Percentiles rank a stretch among this genome's conserved stretches.
Conservation (phyloP, 2,113 vertebrate species). For the Hipposideros armiger region DNA sequence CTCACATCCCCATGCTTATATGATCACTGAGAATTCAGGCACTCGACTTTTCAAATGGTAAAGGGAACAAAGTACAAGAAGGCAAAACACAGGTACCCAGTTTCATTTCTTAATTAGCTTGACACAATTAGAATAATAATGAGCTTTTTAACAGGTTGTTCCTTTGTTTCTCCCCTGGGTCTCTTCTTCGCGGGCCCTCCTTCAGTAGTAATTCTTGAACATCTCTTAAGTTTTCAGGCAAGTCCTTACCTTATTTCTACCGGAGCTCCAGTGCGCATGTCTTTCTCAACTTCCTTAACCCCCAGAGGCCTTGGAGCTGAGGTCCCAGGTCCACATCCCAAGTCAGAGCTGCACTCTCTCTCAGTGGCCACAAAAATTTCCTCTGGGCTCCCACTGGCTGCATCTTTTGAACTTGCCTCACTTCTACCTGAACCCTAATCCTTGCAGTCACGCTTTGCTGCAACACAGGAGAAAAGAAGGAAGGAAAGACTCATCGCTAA, state of each 20-base stretch:
- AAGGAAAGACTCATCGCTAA: neutral
- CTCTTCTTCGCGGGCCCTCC: neutral
- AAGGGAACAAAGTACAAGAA: neutral
- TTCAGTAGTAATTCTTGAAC: neutral
- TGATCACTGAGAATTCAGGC: neutral
- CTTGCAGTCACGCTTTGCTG: neutral
- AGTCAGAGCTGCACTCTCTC: neutral
- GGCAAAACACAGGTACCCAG: neutral
- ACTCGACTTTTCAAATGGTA: neutral
- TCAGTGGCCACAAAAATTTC: neutral
- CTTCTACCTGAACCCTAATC: neutral
- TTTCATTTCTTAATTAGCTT: slow-evolving; percentile 69
- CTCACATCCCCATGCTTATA: rapidly evolving
- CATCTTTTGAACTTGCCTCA: neutral
- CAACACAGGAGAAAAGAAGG: neutral
- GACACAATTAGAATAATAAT: slow-evolving; percentile 71
- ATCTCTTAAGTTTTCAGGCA: neutral
- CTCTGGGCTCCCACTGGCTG: neutral
- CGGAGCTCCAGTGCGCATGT: neutral
- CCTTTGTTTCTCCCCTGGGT: slow-evolving; percentile 52
- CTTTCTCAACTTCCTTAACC: neutral
- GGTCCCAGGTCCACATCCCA: neutral
- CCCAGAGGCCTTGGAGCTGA: neutral
- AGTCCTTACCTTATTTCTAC: neutral
- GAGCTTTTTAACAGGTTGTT: slow-evolving; percentile 49